Base-by-base conservation (phyloP, 35 echinoderm and acorn worm genomes). In the Strongylocentrotus purpuratus region DNA sequence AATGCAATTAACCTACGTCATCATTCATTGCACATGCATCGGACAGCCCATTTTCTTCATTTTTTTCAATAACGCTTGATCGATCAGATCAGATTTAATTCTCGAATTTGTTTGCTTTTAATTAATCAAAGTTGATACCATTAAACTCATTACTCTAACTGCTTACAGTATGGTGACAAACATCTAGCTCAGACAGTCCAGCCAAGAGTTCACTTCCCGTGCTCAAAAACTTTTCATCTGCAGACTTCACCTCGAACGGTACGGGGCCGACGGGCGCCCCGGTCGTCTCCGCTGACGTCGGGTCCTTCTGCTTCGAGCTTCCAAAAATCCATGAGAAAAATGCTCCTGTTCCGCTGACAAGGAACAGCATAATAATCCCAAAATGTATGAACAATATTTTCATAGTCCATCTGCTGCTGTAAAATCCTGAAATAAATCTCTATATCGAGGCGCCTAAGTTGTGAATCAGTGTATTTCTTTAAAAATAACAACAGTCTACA, bases 121-220 rank as follows among this genome's bases (percentile, higher is more conserved):
- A n/a, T n/a, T n/a, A n/a, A n/a, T n/a, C n/a, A n/a, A n/a, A n/a
- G n/a, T n/a, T n/a, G n/a, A n/a, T n/a, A n/a, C n/a, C n/a, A n/a
- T n/a, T n/a, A n/a, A n/a, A n/a, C n/a, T n/a, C n/a, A n/a, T n/a
- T n/a, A n/a, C n/a, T 55, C 14, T 28, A 70, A 88, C 45, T 15
- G 10, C 96, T 41, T 96, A 99, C 98, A 94, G 91, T 95, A 71
- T 98, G 96, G 86, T 99, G 98, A 78, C 98, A 99, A 28, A 52
- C 94, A 94, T 99, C 98, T 22, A 99, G 92, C 71, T 98, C 96
- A 32, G 98, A 98, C 92, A 99, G 96, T 41, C 95, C 96, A 41
- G 98, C 96, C 52, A 99, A 97, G 32, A 97, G 94, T 89, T 97
- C 96, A 86, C 61, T 85, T 33, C 97, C 98, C 41, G 92, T 95